Evolutionary conservation across 2,797 vertebrate species (phyloP).

Genomic region (Erpetoichthys calabaricus): DNA sequence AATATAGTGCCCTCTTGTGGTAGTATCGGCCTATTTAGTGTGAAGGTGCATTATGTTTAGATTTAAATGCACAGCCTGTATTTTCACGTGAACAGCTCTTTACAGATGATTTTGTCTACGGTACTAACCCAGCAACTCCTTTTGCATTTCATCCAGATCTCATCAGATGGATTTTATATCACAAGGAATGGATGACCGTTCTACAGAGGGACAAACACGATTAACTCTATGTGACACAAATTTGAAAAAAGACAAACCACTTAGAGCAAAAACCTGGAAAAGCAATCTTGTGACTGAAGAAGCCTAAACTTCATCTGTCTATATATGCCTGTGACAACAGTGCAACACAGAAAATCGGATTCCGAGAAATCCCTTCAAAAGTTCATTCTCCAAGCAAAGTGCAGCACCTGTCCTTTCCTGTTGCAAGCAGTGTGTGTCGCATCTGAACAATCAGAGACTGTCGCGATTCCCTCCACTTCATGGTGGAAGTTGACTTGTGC

Average conservation of each 20-base stretch:
- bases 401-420: constrained; percentile 65
- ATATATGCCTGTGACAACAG: constrained; percentile 43
- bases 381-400: constrained; percentile 50
- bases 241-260: constrained; percentile 73
- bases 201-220: constrained; percentile 79
- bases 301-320: constrained; percentile 34
- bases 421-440: constrained; percentile 70
- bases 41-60: not conserved
- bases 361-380: constrained; percentile 39
- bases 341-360: constrained; percentile 60
- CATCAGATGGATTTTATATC: constrained; percentile 63
- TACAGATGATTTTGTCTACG: not conserved
- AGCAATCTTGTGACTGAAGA: constrained; percentile 66
- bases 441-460: constrained; percentile 98
- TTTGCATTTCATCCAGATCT: constrained; percentile 30
- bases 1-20: too few relatives aligned
- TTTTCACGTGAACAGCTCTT: not conserved
- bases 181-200: constrained; percentile 72
- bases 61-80: not conserved
- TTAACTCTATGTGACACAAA: constrained; percentile 72
- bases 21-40: too few relatives aligned
- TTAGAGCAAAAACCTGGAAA: constrained; percentile 71
- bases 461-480: constrained; percentile 65
- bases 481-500: constrained; percentile 93
- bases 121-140: constrained; percentile 13